Conservation (phyloP, 1,140 invertebrate species). For the Drosophila subobscura region DNA sequence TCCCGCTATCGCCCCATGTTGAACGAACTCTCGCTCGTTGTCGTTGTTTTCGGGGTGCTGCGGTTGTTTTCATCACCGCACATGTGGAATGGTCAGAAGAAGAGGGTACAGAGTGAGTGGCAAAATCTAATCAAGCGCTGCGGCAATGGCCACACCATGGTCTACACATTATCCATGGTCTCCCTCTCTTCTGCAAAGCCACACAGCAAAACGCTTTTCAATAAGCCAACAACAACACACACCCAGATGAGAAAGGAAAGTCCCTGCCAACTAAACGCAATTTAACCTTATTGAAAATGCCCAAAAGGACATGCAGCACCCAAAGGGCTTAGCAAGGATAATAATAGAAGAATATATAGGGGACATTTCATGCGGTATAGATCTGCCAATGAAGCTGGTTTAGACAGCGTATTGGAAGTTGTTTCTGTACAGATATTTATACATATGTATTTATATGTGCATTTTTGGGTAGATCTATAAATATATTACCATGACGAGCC, state of each 20-base stretch:
- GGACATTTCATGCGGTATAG: too few species aligned
- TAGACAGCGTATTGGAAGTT: too few species aligned
- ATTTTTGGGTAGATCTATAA: too few species aligned
- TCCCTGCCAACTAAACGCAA: constrained; percentile 10
- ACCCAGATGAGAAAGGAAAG: constrained; percentile 1
- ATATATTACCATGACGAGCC: too few species aligned
- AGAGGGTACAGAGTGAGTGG: constrained; percentile 21
- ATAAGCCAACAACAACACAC: constrained; percentile 17
- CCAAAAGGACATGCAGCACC: not conserved
- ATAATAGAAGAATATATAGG: not conserved
- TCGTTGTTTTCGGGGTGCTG: constrained; percentile 50
- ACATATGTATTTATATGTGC: too few species aligned
- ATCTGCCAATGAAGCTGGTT: too few species aligned
- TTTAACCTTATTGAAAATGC: constrained; percentile 25
- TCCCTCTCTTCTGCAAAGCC: not conserved
- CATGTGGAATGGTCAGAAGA: constrained; percentile 5
- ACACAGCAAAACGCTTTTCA: not conserved
- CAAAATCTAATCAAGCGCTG: constrained; percentile 81
- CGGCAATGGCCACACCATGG: constrained; percentile 41
- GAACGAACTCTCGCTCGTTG: constrained; percentile 16
- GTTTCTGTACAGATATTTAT: too few species aligned
- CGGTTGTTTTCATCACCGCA: constrained; percentile 50
- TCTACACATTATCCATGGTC: constrained; percentile 22
- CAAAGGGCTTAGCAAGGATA: too few species aligned
- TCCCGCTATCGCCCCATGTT: constrained; percentile 2